Evolutionary conservation across 2,888 invertebrate genomes (phyloP), one percentile per base, ranked within the genome.

Genomic region (Oligia latruncula): DNA sequence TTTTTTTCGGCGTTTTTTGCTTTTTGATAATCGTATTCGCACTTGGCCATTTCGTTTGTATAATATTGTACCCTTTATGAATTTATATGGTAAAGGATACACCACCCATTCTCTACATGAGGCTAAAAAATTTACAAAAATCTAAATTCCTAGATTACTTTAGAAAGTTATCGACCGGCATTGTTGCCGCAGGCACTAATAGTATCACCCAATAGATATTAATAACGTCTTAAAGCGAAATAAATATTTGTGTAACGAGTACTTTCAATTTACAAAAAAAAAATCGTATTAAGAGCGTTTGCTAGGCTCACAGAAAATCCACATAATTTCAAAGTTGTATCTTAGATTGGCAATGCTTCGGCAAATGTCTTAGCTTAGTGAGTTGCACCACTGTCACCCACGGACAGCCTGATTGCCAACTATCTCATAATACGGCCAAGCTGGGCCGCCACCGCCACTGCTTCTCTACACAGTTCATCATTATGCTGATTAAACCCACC

Each of bases 401-500:
- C 8, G n/a, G n/a, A n/a, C 35, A 65, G 15, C 46, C 11, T 29
- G 74, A 46, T 46, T 17, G 17, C 11, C 23, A 46, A 64, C 5
- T 49, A 65, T 52, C 58, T 58, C 20, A 80, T 60, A 58, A 35
- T 49, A 58, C 46, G 8, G 1, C 9, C 55, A 55, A n/a, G 5
- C 46, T 65, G 13, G 68, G 49, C 29, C 29, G 29, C 29, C 23
- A 66, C 52, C 23, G 11, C 17, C 35, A n/a, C 52, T 43, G 29
- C 35, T 35, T 46, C 49, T 67, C 17, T n/a, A 17, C 17, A 23
- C 2, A 49, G 58, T 43, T 35, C 52, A 71, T 65, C 71, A 77
- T 70, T 72, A 76, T 46, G 35, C 35, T 67, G 49, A 85, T 75
- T 74, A 66, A 60, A 70, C 40, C 52, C 46, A 40, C 52, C 46